Base-by-base conservation (phyloP, 2,797 vertebrate species). In the Halcyon smyrnensis region DNA sequence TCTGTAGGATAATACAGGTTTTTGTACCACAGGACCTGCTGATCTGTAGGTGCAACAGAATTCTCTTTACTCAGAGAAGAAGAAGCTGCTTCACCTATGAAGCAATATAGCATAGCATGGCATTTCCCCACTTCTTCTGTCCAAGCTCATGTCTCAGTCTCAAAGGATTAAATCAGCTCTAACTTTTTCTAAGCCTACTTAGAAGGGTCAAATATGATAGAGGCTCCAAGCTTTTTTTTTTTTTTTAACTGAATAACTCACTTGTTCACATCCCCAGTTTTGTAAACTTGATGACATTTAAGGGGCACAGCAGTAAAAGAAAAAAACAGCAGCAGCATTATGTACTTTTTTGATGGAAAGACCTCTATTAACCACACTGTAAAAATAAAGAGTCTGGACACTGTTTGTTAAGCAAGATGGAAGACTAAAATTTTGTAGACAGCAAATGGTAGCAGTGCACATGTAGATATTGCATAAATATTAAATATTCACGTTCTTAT, bases 221-320 rank as follows among this genome's bases (percentile, higher is more conserved):
- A 92, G n/a, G 76, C 69, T 94, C 59, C 84, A 78, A 93, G 79
- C 46, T 59, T 88, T 23, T 24, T 34, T 32, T 57, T 32, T 96
- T 87, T 65, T 92, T 93, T 80, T 74, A 74, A 85, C 65, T 84
- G 84, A 96, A 14, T 83, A 93, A 94, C 69, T 73, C 59, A 39
- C 74, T 94, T 88, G 48, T 86, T 90, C 87, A 63, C 4, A 1
- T 63, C 54, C n/a, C 20, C 39, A 63, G 79, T 93, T 94, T 89
- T 73, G 59, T 91, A 94, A 96, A 93, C 76, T 81, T 86, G 73
- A 62, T 94, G 85, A 92, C 85, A 95, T 93, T 95, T 91, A 93
- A 91, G 91, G 46, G 76, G 82, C 85, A 78, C 37, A 86, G 57
- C 46, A 89, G 19, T 45, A 87, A 94, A 87, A 94, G 68, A 93